Conservation (phyloP, 2,113 vertebrate genomes). For the Pseudorectes ferrugineus region DNA sequence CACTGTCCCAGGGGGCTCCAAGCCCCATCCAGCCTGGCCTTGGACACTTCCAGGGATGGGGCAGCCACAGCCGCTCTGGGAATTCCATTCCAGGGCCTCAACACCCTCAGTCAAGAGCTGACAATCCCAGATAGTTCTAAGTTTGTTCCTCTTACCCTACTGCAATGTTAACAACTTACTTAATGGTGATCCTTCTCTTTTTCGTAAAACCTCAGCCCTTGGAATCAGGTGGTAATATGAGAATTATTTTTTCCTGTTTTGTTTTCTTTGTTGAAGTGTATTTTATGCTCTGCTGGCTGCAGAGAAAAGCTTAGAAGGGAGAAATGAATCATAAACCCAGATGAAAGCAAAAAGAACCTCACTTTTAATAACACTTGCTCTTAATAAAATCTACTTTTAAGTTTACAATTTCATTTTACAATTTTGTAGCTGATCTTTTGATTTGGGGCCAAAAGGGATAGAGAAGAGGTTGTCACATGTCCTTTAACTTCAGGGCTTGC, state of each 20-base stretch:
- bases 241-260: not conserved
- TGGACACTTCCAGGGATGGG: not conserved
- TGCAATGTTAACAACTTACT: not conserved
- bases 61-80: not conserved
- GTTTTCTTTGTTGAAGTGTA: not conserved
- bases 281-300: slow-evolving; percentile 1
- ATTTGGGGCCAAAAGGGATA: not conserved
- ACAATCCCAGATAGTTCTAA: not conserved
- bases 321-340: not conserved
- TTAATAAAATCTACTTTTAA: not conserved
- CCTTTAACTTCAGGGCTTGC: not conserved
- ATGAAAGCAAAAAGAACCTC: not conserved
- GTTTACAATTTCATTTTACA: not conserved
- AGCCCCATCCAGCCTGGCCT: accelerated
- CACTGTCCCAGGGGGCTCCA: not conserved
- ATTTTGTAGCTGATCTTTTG: not conserved
- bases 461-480: not conserved
- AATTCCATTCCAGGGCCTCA: not conserved
- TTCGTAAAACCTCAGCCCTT: not conserved
- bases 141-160: not conserved
- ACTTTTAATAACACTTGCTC: not conserved
- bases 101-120: not conserved
- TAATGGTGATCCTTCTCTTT: not conserved
- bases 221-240: not conserved
- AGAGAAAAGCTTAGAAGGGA: not conserved